These are phyloP conservation scores for Parasteatoda lunata DNA, from an alignment of 2,888 invertebrate species.

Conservation along the genomic window DNA sequence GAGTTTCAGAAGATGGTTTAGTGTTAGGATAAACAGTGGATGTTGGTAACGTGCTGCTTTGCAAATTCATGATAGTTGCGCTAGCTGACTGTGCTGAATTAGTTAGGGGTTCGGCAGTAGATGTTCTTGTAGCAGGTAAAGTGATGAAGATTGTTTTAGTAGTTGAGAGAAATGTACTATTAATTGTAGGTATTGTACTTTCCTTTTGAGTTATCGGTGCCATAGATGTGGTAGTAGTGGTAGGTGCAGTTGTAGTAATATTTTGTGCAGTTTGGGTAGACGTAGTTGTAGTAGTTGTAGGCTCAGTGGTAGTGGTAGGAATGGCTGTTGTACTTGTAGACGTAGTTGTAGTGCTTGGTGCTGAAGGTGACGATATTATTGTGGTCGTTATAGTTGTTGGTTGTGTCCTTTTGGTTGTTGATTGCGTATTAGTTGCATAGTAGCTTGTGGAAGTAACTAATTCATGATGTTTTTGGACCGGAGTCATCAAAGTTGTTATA, in stretches of 20 bases:
- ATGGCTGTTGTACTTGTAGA: neutral
- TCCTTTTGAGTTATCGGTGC: neutral
- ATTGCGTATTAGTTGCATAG: neutral
- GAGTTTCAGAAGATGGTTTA: neutral
- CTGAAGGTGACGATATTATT: neutral
- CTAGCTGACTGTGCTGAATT: neutral
- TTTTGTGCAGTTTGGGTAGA: neutral
- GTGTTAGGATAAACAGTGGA: neutral
- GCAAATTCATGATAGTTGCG: neutral
- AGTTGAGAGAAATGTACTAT: neutral
- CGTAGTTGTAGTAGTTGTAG: neutral
- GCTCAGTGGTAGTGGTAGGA: neutral
- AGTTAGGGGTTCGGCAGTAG: neutral
- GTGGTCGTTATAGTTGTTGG: neutral
- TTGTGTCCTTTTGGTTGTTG: neutral
- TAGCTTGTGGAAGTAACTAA: neutral
- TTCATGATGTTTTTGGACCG: neutral
- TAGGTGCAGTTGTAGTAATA: neutral
- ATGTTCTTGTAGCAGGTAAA: neutral
- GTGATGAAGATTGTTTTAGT: neutral
- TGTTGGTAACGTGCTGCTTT: neutral
- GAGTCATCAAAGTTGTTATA: neutral
- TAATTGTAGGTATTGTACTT: conserved; percentile 2
- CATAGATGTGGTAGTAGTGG: neutral
- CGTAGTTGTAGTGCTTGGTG: neutral